These are phyloP conservation scores for Colinus virginianus DNA, from an alignment of 2,113 vertebrate species.

Conservation along the genomic window DNA sequence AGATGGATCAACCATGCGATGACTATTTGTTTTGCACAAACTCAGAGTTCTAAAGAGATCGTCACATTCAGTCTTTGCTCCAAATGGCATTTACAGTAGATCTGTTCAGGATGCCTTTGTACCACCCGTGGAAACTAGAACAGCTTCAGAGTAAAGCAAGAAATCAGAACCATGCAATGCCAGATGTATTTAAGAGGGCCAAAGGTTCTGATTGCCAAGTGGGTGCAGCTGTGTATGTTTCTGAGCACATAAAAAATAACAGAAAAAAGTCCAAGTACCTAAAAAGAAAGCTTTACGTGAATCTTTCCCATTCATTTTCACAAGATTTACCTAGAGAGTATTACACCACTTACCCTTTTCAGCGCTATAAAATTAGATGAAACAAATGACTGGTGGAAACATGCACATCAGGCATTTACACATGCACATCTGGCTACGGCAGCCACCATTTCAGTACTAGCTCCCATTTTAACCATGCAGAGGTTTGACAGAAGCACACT, in stretches of 20 bases:
- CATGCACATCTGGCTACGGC: background rate
- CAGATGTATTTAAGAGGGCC: background rate
- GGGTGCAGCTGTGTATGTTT: background rate
- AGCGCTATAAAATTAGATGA: background rate
- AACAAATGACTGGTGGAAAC: background rate
- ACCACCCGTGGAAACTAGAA: fast-evolving
- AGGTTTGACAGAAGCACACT: background rate
- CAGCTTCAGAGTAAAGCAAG: background rate
- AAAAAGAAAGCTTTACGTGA: background rate
- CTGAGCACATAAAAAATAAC: background rate
- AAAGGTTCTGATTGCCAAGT: background rate
- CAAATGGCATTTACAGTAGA: background rate
- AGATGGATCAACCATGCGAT: background rate
- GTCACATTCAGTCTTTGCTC: background rate
- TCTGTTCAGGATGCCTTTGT: background rate
- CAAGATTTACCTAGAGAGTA: background rate
- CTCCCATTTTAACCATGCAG: background rate
- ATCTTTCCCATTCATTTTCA: background rate
- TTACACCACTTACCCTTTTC: background rate
- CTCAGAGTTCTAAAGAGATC: background rate
- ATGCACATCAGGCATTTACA: background rate
- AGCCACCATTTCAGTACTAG: background rate
- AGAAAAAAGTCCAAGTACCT: background rate
- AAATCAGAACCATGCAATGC: background rate
- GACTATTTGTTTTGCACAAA: background rate